Evolutionary conservation across 2,113 vertebrate genomes (phyloP).

Genomic region (Aspidoscelis tigris): DNA sequence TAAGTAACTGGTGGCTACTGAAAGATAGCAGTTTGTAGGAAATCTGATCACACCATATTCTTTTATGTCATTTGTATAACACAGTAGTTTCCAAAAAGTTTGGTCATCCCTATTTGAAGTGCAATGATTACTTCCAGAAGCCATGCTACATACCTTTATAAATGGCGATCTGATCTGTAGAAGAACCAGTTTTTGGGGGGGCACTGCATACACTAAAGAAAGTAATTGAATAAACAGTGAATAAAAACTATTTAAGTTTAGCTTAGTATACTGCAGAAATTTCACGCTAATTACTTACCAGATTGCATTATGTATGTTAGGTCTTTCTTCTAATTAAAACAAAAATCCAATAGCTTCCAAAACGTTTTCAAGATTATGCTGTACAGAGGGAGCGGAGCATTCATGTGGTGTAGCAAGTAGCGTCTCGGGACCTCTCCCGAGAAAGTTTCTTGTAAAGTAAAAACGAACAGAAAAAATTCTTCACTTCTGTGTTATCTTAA

Average conservation of each 20-base stretch:
- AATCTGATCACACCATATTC: no score
- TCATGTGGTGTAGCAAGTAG: no score
- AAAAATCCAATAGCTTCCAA: neutral
- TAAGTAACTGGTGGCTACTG: no score
- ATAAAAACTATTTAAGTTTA: neutral
- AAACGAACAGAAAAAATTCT: no score
- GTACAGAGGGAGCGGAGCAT: no score
- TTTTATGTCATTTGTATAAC: no score
- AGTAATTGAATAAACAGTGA: conserved; percentile 46
- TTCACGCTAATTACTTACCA: neutral
- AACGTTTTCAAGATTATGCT: neutral
- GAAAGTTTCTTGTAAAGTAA: no score
- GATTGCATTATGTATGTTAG: no score
- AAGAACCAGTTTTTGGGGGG: conserved; percentile 85
- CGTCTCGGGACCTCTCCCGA: no score
- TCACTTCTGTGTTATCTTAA: no score
- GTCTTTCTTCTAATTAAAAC: no score
- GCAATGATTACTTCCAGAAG: conserved; percentile 10
- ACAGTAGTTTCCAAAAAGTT: neutral
- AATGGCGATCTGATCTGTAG: conserved; percentile 93
- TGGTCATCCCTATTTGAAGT: conserved; percentile 11
- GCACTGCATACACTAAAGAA: conserved; percentile 84
- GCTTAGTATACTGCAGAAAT: neutral
- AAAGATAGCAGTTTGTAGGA: no score
- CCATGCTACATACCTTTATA: conserved; percentile 83